These are phyloP conservation scores for Tricholauxania praeusta DNA, from an alignment of 2,888 invertebrate species.

Conservation along the genomic window DNA sequence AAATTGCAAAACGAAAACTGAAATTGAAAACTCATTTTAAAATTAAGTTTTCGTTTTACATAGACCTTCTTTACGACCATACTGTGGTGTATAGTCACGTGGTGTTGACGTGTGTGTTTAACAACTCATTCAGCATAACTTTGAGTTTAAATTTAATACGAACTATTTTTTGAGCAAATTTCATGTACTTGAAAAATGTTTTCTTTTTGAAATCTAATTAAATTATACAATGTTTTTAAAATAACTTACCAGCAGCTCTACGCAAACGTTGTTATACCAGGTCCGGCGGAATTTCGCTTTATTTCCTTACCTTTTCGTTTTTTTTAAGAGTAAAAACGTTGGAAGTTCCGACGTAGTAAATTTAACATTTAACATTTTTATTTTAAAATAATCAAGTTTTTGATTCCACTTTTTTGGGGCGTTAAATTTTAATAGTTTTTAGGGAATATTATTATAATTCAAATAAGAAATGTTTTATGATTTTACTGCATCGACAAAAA, in stretches of 20 bases:
- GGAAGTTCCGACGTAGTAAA: slow-evolving; percentile 49
- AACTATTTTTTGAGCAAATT: slow-evolving; percentile 51
- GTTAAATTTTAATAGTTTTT: too few species aligned
- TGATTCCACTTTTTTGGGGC: too few species aligned
- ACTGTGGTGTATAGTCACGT: slow-evolving; percentile 48
- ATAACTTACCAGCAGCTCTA: slow-evolving; percentile 65
- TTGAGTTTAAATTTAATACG: slow-evolving; percentile 13
- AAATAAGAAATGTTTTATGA: too few species aligned
- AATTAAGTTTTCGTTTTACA: slow-evolving; percentile 34
- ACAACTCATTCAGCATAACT: slow-evolving; percentile 32
- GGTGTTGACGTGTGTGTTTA: slow-evolving; percentile 66
- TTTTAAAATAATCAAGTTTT: too few species aligned
- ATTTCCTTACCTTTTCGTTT: slow-evolving; percentile 64
- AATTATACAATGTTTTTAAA: slow-evolving; percentile 49
- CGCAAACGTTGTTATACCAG: slow-evolving; percentile 66
- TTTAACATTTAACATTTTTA: too few species aligned
- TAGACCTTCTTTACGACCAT: slow-evolving; percentile 14
- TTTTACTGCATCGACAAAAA: too few species aligned
- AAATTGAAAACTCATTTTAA: slow-evolving; percentile 33
- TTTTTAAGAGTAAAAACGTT: slow-evolving; percentile 40
- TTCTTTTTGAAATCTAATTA: slow-evolving; percentile 50
- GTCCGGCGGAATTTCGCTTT: slow-evolving; percentile 61
- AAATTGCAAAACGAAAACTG: slow-evolving; percentile 34
- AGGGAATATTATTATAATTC: too few species aligned
- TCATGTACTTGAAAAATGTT: slow-evolving; percentile 47